A percentile compares a stretch with the other conserved stretches of the same genome.
phyloP scores from a whole-genome alignment of 2,888 invertebrate genomes.

The Venusia cambrica region DNA sequence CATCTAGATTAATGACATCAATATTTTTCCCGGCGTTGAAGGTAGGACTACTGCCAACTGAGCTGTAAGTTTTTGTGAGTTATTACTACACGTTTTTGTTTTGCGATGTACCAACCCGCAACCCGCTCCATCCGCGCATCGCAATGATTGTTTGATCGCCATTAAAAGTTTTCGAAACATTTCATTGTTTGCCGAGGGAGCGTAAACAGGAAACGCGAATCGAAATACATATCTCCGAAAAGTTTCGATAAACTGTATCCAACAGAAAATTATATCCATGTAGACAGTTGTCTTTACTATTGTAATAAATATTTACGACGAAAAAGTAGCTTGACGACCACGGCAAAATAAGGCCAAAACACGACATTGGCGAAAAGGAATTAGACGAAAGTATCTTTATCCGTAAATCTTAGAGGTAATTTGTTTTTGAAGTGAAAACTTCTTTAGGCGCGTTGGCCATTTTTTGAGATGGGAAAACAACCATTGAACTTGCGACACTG shows the following conservation, averaged over 20 bases:
- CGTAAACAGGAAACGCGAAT: constrained; percentile 50
- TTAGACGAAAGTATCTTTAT: too few relatives aligned
- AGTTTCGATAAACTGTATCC: constrained; percentile 23
- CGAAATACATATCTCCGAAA: constrained; percentile 33
- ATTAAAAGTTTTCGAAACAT: constrained; percentile 73
- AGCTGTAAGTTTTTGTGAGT: not conserved
- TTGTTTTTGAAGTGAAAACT: too few relatives aligned
- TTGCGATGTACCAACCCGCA: constrained; percentile 31
- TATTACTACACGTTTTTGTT: constrained; percentile 9
- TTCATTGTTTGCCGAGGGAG: constrained; percentile 51
- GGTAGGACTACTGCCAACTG: too few relatives aligned
- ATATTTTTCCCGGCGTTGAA: too few relatives aligned
- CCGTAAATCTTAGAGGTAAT: too few relatives aligned
- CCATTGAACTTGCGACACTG: too few relatives aligned
- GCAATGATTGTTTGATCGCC: constrained; percentile 67
- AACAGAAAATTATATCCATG: constrained; percentile 20
- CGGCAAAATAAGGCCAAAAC: too few relatives aligned
- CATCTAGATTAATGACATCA: too few relatives aligned
- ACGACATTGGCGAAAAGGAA: too few relatives aligned
- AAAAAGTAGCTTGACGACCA: too few relatives aligned
- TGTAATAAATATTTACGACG: constrained; percentile 1
- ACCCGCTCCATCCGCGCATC: constrained; percentile 38
- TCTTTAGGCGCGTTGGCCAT: too few relatives aligned
- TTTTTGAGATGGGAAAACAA: too few relatives aligned
- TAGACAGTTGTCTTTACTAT: constrained; percentile 15